phyloP scores from a whole-genome alignment of 2,113 vertebrate genomes.

The Sminthopsis crassicaudata region DNA sequence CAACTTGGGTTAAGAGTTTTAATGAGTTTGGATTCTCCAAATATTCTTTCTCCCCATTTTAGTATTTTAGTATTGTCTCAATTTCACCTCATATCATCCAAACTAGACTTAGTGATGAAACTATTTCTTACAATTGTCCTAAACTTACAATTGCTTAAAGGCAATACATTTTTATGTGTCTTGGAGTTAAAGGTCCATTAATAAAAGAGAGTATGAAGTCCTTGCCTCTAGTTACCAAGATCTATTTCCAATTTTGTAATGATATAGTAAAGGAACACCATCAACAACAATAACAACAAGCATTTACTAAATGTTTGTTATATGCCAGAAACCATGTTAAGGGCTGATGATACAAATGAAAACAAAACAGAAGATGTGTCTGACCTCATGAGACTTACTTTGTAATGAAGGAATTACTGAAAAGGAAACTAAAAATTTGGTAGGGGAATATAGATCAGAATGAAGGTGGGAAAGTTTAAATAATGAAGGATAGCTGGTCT shows the following conservation, averaged over 20 bases:
- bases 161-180: not conserved
- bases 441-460: not conserved
- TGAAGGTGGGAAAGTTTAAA: too few relatives aligned
- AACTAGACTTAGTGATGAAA: not conserved
- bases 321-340: not conserved
- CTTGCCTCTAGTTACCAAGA: not conserved
- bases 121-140: not conserved
- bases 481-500: not conserved
- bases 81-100: not conserved
- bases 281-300: not conserved
- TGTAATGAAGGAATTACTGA: not conserved
- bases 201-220: not conserved
- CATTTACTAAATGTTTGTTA: not conserved
- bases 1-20: not conserved
- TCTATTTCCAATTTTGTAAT: not conserved
- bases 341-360: not conserved
- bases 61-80: not conserved
- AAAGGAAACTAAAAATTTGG: not conserved
- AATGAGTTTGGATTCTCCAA: not conserved
- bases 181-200: not conserved
- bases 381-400: not conserved
- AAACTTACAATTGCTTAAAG: not conserved
- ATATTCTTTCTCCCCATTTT: not conserved
- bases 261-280: not conserved
- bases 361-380: not conserved